Conservation (phyloP, 1,140 invertebrate species). For the Platorchestia sp. region DNA sequence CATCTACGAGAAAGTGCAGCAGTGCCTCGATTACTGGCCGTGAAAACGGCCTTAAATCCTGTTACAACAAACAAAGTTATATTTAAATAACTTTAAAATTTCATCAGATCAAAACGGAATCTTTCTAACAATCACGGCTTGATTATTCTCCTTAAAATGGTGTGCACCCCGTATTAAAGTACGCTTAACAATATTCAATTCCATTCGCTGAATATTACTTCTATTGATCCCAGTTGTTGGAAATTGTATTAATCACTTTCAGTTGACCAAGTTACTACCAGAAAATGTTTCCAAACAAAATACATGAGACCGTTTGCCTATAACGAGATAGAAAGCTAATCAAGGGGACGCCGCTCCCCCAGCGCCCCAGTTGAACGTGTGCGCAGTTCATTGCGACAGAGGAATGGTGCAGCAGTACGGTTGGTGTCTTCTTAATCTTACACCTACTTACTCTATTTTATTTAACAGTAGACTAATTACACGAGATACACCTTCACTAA, state of each 20-base stretch:
- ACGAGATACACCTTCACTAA: conserved; percentile 22
- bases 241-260: not conserved
- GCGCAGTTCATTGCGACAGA: not conserved
- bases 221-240: no score
- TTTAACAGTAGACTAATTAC: conserved; percentile 30
- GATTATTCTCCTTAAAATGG: not conserved
- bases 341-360: not conserved
- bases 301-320: not conserved
- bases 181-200: not conserved
- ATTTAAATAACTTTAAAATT: not conserved
- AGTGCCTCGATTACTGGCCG: not conserved
- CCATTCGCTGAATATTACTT: not conserved
- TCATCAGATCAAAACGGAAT: not conserved
- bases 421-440: not conserved
- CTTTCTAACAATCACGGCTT: not conserved
- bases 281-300: not conserved
- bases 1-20: not conserved
- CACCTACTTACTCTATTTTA: conserved; percentile 11
- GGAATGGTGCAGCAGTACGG: conserved; percentile 11
- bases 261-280: not conserved
- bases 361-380: not conserved
- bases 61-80: not conserved
- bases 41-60: not conserved
- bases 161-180: not conserved
- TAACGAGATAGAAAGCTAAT: not conserved